Percentiles rank a stretch among this genome's conserved stretches.
Conservation (phyloP, 1,140 invertebrate species). For the Zophobas morio region DNA sequence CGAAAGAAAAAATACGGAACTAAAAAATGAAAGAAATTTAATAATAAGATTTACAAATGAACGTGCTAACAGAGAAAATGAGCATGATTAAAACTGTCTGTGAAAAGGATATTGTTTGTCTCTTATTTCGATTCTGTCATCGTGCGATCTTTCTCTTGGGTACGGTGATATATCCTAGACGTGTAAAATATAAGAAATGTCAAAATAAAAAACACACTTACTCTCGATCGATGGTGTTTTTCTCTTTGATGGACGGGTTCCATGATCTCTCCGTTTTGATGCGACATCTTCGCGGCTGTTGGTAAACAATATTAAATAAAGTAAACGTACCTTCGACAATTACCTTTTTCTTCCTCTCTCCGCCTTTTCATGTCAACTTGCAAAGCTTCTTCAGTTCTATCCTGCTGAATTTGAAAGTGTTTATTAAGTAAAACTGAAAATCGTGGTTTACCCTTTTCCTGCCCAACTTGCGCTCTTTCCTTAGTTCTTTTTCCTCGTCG, state of each 20-base stretch:
- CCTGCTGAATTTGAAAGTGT: constrained; percentile 68
- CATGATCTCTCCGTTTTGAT: constrained; percentile 73
- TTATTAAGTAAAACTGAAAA: constrained; percentile 8
- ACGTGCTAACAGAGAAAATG: constrained; percentile 8
- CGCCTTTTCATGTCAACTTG: constrained; percentile 79
- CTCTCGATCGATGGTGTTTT: constrained; percentile 74
- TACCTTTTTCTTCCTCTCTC: constrained; percentile 83
- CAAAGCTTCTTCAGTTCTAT: constrained; percentile 77
- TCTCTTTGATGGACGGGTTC: constrained; percentile 69
- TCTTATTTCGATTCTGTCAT: constrained; percentile 74
- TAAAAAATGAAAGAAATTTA: constrained; percentile 34
- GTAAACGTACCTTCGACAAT: constrained; percentile 48
- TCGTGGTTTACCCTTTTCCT: constrained; percentile 76
- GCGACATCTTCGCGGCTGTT: constrained; percentile 67
- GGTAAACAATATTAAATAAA: constrained; percentile 32
- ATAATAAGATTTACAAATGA: constrained; percentile 42
- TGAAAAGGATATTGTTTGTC: constrained; percentile 89
- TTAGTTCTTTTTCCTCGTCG: constrained; percentile 79
- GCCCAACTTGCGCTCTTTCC: constrained; percentile 82
- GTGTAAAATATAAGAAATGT: constrained; percentile 55
- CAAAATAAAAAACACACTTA: constrained; percentile 59
- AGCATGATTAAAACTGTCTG: constrained; percentile 26
- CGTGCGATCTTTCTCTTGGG: constrained; percentile 76
- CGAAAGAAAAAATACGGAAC: constrained; percentile 16
- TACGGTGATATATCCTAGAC: constrained; percentile 82